Evolutionary conservation across 1,140 invertebrate genomes (phyloP).

Genomic region (Ips nitidus): DNA sequence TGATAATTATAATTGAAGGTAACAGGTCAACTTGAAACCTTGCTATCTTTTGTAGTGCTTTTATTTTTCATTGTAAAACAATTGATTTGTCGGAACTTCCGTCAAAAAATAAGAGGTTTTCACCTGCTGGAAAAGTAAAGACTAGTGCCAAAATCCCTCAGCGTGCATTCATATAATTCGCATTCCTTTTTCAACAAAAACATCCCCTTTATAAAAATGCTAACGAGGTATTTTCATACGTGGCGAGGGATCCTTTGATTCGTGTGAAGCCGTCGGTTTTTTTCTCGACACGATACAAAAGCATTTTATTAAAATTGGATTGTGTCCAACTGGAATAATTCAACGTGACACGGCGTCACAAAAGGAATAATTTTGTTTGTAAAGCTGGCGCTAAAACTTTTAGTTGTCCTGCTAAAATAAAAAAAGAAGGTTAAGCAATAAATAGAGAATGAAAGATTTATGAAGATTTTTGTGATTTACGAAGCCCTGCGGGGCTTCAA

Average conservation of each 20-base stretch:
- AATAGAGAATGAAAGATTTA: constrained; percentile 24
- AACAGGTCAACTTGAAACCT: too few relatives aligned
- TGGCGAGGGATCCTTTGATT: constrained; percentile 30
- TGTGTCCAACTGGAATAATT: constrained; percentile 37
- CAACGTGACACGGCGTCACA: constrained; percentile 35
- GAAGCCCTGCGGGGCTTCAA: background rate
- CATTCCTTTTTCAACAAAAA: constrained; percentile 10
- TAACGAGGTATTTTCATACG: constrained; percentile 35
- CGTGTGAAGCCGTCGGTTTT: constrained; percentile 30
- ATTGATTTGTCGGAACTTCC: too few relatives aligned
- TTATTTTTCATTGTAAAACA: too few relatives aligned
- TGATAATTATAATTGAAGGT: too few relatives aligned
- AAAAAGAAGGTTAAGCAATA: constrained; percentile 19
- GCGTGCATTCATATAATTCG: background rate
- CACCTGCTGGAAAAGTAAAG: too few relatives aligned
- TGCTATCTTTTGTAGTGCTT: too few relatives aligned
- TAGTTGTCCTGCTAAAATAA: constrained; percentile 31
- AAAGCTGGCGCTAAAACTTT: constrained; percentile 36
- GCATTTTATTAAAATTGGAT: constrained; percentile 38
- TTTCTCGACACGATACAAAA: constrained; percentile 33
- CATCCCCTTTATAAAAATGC: constrained; percentile 23
- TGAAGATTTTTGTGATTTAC: constrained; percentile 6
- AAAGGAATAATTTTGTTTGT: constrained; percentile 35
- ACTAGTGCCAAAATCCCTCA: too few relatives aligned
- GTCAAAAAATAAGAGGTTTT: too few relatives aligned